Conservation (phyloP, 2,113 vertebrate species). For the Pica pica region DNA sequence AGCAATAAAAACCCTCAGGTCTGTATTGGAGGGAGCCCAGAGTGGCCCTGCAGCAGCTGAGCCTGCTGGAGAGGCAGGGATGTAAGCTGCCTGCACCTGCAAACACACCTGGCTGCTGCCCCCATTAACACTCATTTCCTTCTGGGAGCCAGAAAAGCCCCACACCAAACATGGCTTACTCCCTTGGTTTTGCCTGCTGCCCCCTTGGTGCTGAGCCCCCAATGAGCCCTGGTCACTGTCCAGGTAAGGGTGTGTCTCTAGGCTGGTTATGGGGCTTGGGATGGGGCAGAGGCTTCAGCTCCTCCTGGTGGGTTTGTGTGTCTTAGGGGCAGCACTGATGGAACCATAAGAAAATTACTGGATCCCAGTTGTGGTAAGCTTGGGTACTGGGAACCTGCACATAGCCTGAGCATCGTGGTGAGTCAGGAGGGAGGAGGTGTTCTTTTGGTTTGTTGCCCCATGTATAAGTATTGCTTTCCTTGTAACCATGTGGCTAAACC, state of each 20-base stretch:
- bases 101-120: not conserved
- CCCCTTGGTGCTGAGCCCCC: accelerated
- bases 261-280: accelerated
- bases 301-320: accelerated
- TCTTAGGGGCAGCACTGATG: not conserved
- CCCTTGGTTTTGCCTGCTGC: not conserved
- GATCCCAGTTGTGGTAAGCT: accelerated
- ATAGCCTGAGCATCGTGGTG: accelerated
- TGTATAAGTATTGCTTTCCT: not conserved
- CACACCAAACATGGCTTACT: accelerated
- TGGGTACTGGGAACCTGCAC: not conserved
- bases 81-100: not conserved
- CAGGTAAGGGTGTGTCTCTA: accelerated
- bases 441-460: not conserved
- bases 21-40: not conserved
- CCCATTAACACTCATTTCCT: not conserved
- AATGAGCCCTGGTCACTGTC: accelerated
- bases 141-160: not conserved
- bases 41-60: not conserved
- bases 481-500: not conserved
- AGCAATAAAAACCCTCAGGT: not conserved
- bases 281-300: not conserved
- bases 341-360: not conserved
- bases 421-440: not conserved
- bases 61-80: not conserved